Base-by-base conservation (phyloP, 1,140 invertebrate species). In the Helicoverpa zea region DNA sequence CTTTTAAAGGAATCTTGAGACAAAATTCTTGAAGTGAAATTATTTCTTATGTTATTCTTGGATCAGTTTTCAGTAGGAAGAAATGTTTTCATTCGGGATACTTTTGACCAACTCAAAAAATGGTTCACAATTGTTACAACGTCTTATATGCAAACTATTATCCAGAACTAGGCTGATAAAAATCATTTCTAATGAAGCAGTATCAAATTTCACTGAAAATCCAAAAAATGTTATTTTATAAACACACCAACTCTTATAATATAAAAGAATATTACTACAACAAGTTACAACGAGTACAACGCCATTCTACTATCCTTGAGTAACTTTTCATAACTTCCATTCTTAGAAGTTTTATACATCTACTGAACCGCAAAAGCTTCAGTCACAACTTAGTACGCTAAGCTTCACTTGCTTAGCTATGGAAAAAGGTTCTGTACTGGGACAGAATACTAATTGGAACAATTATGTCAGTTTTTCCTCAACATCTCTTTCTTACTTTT, bases 271-370 rank as follows among this genome's bases (percentile, higher is more conserved):
- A 43, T 43, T 9, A 64, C 9, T 66, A 43, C 9, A 11, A 43
- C 2, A 43, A 49, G 23, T 23, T 49, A 43, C 2, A 18, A 49
- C 9, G 10, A 68, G 64, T 61, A 61, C 16, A 1, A 49, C 43
- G 16, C 43, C 64, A 68, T 47, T 16, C 63, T 10, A 47, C 63
- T 66, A 43, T 47, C 35, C 43, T 49, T 68, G 23, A 68, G 64
- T 68, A 68, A 68, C 43, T 68, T 68, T 68, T 49, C 64, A 68
- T 68, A 68, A 68, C 43, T 18, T 49, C 64, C 43, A 49, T 68
- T 49, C 64, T 68, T 49, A 49, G 11, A 68, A 68, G 43, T 66
- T 68, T 68, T 13, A 43, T 49, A 68, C 64, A 68, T 30, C 64
- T 16, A 68, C 64, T 68, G 11, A 13, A 16, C 64, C 43, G 64